Percentiles rank a stretch among this genome's conserved stretches.
phyloP scores from a whole-genome alignment of 2,113 vertebrate genomes.

The Vimba vimba region DNA sequence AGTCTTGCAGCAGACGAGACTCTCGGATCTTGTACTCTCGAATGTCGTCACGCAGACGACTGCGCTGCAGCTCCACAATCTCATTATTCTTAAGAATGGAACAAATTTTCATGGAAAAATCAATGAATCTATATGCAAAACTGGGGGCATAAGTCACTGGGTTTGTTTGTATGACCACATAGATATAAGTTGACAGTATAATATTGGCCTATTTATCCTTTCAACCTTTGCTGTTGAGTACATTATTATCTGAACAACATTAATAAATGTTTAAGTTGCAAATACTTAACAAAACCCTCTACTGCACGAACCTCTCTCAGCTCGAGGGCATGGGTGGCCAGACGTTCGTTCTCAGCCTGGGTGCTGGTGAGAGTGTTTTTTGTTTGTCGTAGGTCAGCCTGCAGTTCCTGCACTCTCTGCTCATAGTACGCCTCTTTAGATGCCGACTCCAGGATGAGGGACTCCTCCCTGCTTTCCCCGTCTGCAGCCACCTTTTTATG shows the following conservation, averaged over 20 bases:
- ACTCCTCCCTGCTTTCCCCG: conserved; percentile 96
- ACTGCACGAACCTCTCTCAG: conserved; percentile 85
- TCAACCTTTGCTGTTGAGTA: not conserved
- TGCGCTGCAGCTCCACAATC: conserved; percentile 87
- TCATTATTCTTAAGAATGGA: conserved; percentile 81
- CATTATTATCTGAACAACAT: not conserved
- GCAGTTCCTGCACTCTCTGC: conserved; percentile 91
- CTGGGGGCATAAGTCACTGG: not conserved
- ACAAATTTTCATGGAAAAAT: not conserved
- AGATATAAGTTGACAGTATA: too few species aligned
- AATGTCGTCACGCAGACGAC: conserved; percentile 92
- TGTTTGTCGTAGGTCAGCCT: conserved; percentile 91
- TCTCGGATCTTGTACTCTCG: conserved; percentile 96
- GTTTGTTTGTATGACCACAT: not conserved
- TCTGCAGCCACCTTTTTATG: conserved; percentile 97
- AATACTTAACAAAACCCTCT: not conserved
- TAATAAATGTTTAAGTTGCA: not conserved
- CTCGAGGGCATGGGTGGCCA: conserved; percentile 86
- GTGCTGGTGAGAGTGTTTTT: conserved; percentile 84
- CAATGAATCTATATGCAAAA: not conserved
- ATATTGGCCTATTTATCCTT: too few species aligned
- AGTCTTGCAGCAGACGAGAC: conserved; percentile 93
- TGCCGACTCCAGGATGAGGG: conserved; percentile 93
- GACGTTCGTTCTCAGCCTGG: conserved; percentile 90
- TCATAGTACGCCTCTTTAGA: conserved; percentile 96